phyloP scores from a whole-genome alignment of 1,140 invertebrate genomes.

The Amyelois transitella region DNA sequence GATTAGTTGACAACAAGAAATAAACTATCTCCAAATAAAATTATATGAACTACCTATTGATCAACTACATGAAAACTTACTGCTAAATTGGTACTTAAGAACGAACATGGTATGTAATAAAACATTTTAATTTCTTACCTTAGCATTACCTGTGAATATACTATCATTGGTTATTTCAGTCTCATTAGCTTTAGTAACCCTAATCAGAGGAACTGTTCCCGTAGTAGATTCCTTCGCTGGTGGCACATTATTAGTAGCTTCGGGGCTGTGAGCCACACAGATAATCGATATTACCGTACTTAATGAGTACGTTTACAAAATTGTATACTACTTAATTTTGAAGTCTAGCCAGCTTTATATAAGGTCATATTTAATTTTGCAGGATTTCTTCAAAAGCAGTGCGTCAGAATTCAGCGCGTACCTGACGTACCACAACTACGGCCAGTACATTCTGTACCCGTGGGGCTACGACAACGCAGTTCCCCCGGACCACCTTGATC shows the following conservation, averaged over 20 bases:
- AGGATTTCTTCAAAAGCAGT: conserved; percentile 75
- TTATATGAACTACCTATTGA: too few relatives aligned
- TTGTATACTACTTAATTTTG: too few relatives aligned
- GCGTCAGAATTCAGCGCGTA: conserved; percentile 81
- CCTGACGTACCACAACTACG: conserved; percentile 91
- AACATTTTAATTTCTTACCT: conserved; percentile 25
- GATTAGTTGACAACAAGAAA: too few relatives aligned
- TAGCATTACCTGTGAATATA: conserved; percentile 15
- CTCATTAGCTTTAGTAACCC: conserved; percentile 53
- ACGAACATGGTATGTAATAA: not conserved
- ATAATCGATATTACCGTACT: too few relatives aligned
- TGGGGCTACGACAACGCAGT: conserved; percentile 86
- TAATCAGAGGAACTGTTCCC: conserved; percentile 45
- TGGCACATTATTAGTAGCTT: too few relatives aligned
- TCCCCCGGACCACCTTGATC: conserved; percentile 82
- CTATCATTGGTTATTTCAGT: conserved; percentile 19
- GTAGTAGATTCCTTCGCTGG: too few relatives aligned
- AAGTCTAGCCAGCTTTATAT: not conserved
- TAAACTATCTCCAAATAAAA: too few relatives aligned
- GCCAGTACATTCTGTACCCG: conserved; percentile 89
- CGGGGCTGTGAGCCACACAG: too few relatives aligned
- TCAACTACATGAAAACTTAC: too few relatives aligned
- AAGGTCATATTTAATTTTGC: conserved; percentile 27
- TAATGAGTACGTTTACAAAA: too few relatives aligned
- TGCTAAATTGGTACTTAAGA: too few relatives aligned